Evolutionary conservation across 2,113 vertebrate species (phyloP).

Genomic region (Macquaria australasica): DNA sequence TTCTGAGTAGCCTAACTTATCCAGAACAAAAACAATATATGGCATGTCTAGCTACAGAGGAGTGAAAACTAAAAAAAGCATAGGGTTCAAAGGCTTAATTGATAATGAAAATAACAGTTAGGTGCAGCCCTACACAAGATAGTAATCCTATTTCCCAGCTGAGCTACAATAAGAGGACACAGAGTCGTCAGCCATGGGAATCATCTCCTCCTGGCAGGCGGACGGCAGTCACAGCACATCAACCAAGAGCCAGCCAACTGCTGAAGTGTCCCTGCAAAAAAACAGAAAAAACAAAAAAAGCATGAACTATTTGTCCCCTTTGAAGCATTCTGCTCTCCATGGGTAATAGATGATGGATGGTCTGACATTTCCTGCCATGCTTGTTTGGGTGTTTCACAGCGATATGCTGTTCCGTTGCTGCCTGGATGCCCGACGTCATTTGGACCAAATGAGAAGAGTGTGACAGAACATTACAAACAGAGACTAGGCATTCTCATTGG

Average conservation of each 20-base stretch:
- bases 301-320: background rate
- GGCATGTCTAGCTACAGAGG: background rate
- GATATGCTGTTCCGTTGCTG: constrained; percentile 36
- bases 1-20: background rate
- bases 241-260: background rate
- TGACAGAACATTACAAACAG: constrained; percentile 59
- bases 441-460: constrained; percentile 57
- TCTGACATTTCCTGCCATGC: constrained; percentile 69
- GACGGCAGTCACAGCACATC: constrained; percentile 25
- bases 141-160: constrained; percentile 44
- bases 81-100: background rate
- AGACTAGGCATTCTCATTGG: constrained; percentile 21
- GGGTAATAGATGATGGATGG: constrained; percentile 75
- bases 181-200: constrained; percentile 21
- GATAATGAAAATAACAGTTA: constrained; percentile 15
- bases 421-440: constrained; percentile 41
- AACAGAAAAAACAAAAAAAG: background rate
- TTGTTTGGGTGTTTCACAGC: constrained; percentile 62
- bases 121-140: background rate
- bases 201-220: constrained; percentile 15
- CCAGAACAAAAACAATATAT: background rate
- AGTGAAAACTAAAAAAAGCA: background rate
- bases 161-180: constrained; percentile 6
- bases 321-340: constrained; percentile 29
- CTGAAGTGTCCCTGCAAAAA: background rate